Evolutionary conservation across 2,797 vertebrate genomes (phyloP).

Genomic region (Eulemur mongoz): DNA sequence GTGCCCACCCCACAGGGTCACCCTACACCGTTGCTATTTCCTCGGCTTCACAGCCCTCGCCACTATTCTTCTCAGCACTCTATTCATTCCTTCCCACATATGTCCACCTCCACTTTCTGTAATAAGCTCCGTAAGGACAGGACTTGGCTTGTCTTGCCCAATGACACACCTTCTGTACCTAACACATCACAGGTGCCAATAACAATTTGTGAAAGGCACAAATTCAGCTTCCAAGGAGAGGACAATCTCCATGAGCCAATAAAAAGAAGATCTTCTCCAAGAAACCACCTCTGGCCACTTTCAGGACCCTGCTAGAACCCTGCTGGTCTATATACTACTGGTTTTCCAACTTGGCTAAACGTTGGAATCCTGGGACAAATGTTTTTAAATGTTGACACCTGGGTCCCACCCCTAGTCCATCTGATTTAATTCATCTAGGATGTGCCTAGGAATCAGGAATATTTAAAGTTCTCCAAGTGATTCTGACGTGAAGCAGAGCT

Average conservation of each 20-base stretch:
- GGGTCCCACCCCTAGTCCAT: not conserved
- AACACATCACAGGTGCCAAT: not conserved
- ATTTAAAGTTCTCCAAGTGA: not conserved
- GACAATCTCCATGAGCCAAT: not conserved
- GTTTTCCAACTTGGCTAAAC: not conserved
- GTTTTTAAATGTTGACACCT: not conserved
- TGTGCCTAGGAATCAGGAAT: not conserved
- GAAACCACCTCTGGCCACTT: not conserved
- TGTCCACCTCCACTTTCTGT: not conserved
- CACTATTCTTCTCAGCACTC: not conserved
- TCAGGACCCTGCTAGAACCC: not conserved
- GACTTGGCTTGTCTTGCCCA: not conserved
- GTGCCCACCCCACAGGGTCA: not conserved
- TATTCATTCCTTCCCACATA: too few species aligned
- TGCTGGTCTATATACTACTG: not conserved
- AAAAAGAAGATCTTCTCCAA: not conserved
- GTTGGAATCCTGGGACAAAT: too few species aligned
- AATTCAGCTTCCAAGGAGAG: not conserved
- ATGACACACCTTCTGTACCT: not conserved
- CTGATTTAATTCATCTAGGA: not conserved
- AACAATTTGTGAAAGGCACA: not conserved
- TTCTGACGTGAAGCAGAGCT: not conserved
- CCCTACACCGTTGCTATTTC: fast-evolving
- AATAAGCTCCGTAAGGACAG: not conserved
- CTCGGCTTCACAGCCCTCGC: not conserved